Percentiles rank a stretch among this genome's conserved stretches.
Evolutionary conservation across 2,888 invertebrate species (phyloP).

Genomic region (Alsophila aescularia): DNA sequence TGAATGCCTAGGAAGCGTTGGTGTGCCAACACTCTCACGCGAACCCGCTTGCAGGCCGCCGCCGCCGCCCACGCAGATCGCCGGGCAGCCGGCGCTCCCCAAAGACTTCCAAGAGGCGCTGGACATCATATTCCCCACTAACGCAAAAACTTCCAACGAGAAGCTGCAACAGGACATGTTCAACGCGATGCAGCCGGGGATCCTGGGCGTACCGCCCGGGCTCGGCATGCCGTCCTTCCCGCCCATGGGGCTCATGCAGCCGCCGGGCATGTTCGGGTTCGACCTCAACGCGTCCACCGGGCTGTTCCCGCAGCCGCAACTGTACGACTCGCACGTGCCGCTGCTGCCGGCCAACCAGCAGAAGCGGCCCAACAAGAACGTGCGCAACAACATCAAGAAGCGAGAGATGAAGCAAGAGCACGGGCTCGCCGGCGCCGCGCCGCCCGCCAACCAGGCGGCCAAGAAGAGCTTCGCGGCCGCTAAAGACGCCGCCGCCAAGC

Average conservation of each 20-base stretch:
- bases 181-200: slow-evolving; percentile 44
- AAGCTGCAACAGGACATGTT: slow-evolving; percentile 42
- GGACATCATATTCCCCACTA: slow-evolving; percentile 86
- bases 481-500: slow-evolving; percentile 43
- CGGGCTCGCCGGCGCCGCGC: background rate
- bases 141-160: slow-evolving; percentile 54
- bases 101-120: slow-evolving; percentile 88
- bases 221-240: slow-evolving; percentile 39
- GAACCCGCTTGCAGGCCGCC: slow-evolving; percentile 33
- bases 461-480: slow-evolving; percentile 7
- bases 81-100: slow-evolving; percentile 69
- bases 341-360: slow-evolving; percentile 49
- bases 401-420: slow-evolving; percentile 14
- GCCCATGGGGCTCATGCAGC: slow-evolving; percentile 50
- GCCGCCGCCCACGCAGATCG: slow-evolving; percentile 36
- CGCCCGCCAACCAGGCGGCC: slow-evolving; percentile 1
- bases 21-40: too few species aligned
- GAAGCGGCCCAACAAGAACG: slow-evolving; percentile 34
- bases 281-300: slow-evolving; percentile 55
- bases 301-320: slow-evolving; percentile 62
- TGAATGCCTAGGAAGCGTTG: too few species aligned
- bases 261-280: slow-evolving; percentile 67
- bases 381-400: slow-evolving; percentile 33
- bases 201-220: slow-evolving; percentile 41
- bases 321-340: slow-evolving; percentile 74